Evolutionary conservation across 1,140 invertebrate species (phyloP).

Genomic region (Drosophila ananassae): DNA sequence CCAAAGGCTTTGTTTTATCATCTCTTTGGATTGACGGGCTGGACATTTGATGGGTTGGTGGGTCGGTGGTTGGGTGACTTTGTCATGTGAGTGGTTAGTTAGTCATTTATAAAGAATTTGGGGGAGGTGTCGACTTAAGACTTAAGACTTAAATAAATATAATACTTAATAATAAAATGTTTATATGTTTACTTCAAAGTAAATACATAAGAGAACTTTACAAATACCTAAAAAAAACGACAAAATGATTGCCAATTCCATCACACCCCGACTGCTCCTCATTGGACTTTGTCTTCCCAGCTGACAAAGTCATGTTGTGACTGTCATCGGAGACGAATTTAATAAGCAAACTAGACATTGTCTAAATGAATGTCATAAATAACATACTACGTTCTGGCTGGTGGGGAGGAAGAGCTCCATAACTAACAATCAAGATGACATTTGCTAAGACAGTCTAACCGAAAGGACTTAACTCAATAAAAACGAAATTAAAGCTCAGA

Average conservation of each 20-base stretch:
- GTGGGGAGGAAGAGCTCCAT: constrained; percentile 4
- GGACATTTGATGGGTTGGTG: constrained; percentile 31
- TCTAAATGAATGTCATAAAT: constrained; percentile 45
- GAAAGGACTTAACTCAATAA: constrained; percentile 20
- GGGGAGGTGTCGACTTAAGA: no score
- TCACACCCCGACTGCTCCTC: neutral
- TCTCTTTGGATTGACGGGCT: constrained; percentile 18
- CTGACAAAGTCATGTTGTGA: constrained; percentile 9
- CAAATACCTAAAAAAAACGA: neutral
- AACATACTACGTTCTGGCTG: constrained; percentile 9
- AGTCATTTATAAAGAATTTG: constrained; percentile 11
- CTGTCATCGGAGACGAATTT: constrained; percentile 30
- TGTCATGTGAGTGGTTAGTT: constrained; percentile 27
- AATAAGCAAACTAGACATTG: constrained; percentile 44
- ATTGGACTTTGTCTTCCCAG: neutral
- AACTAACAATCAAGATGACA: constrained; percentile 38
- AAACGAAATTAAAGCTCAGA: constrained; percentile 28
- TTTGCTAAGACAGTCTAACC: constrained; percentile 18
- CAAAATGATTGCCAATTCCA: neutral
- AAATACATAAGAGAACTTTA: neutral
- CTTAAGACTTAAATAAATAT: no score
- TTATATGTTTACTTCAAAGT: neutral
- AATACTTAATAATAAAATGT: no score
- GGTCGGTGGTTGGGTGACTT: neutral
- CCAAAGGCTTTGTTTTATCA: constrained; percentile 9